These are phyloP conservation scores for Rhabdomys pumilio DNA, from an alignment of 2,797 vertebrate genomes.

Conservation along the genomic window DNA sequence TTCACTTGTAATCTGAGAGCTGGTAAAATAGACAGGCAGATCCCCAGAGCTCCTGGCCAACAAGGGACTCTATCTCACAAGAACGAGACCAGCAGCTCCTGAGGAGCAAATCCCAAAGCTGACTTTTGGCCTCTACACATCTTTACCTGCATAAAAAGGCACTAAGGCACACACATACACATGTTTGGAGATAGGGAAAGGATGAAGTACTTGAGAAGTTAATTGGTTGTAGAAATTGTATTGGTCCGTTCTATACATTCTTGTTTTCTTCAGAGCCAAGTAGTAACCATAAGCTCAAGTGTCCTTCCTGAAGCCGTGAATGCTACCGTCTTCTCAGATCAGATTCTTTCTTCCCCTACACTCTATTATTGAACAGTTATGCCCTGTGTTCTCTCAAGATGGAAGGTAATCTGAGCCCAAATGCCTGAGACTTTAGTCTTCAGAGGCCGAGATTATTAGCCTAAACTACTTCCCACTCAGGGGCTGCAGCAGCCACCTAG, in stretches of 20 bases:
- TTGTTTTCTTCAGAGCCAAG: conserved; percentile 42
- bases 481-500: background rate
- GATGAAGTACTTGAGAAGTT: background rate
- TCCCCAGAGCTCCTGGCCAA: background rate
- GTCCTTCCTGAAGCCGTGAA: background rate
- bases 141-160: background rate
- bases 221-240: background rate
- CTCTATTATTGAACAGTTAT: background rate
- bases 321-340: background rate
- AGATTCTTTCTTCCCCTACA: background rate
- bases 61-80: background rate
- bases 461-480: background rate
- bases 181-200: background rate
- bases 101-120: background rate
- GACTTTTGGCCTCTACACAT: background rate
- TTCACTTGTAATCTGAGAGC: background rate
- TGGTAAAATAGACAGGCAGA: background rate
- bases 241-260: background rate
- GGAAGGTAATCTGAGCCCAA: no score
- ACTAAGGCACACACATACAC: background rate
- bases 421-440: background rate
- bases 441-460: background rate
- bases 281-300: background rate
- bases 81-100: background rate
- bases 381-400: background rate